phyloP scores from a whole-genome alignment of 2,888 invertebrate genomes.

The Acleris holmiana region DNA sequence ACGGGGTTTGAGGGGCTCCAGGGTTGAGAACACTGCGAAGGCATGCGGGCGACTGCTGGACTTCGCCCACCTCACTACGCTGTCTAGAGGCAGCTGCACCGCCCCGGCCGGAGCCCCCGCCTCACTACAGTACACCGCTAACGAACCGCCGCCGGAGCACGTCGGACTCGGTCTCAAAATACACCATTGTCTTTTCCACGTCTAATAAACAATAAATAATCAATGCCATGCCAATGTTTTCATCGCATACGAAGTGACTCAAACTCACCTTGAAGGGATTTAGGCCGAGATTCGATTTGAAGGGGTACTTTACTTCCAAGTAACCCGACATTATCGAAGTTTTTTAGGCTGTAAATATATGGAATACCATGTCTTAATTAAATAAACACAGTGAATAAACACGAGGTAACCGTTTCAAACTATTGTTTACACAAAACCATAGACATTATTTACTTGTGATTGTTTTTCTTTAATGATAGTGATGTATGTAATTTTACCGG shows the following conservation, averaged over 20 bases:
- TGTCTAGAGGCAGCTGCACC: conserved; percentile 84
- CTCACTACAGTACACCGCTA: conserved; percentile 83
- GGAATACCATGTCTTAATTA: conserved; percentile 26
- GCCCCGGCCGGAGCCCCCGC: conserved; percentile 76
- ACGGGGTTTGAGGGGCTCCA: conserved; percentile 84
- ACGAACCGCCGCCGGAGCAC: conserved; percentile 78
- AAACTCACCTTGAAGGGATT: conserved; percentile 86
- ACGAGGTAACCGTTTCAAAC: conserved; percentile 37
- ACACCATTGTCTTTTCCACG: conserved; percentile 88
- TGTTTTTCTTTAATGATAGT: conserved; percentile 11
- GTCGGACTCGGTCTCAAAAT: conserved; percentile 84
- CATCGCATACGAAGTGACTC: conserved; percentile 40
- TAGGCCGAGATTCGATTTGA: conserved; percentile 84
- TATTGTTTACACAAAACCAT: conserved; percentile 61
- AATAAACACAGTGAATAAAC: conserved; percentile 30
- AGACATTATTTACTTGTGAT: conserved; percentile 43
- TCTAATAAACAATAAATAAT: conserved; percentile 70
- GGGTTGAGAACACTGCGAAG: conserved; percentile 87
- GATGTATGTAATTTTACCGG: not conserved
- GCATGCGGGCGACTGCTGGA: conserved; percentile 88
- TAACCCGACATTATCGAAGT: conserved; percentile 79
- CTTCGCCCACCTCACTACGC: conserved; percentile 86
- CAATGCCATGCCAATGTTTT: conserved; percentile 46
- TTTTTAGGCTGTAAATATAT: conserved; percentile 40
- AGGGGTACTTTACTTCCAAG: conserved; percentile 86